Base-by-base conservation (phyloP, 2,888 invertebrate species). In the Erynnis tages region DNA sequence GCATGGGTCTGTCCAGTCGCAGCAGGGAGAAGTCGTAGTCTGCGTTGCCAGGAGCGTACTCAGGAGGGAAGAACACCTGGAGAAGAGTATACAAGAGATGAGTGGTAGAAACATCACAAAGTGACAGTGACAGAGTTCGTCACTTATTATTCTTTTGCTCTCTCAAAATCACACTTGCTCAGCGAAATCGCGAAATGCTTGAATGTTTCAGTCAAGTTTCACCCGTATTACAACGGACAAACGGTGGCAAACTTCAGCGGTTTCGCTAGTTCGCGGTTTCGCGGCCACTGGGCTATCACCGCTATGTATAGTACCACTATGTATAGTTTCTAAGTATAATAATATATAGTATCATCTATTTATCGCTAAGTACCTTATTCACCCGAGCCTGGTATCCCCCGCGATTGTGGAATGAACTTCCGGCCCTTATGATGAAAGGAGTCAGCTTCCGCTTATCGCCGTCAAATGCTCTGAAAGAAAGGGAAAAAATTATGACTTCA, bases 311-410 rank as follows among this genome's bases (percentile, higher is more conserved):
- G n/a, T n/a, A n/a, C n/a, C n/a, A n/a, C n/a, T n/a, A n/a, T n/a
- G n/a, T n/a, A n/a, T n/a, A n/a, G n/a, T n/a, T n/a, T n/a, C n/a
- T n/a, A n/a, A n/a, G n/a, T n/a, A n/a, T n/a, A n/a, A n/a, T n/a
- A n/a, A n/a, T n/a, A n/a, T n/a, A n/a, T n/a, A n/a, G n/a, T n/a
- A n/a, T n/a, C n/a, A n/a, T n/a, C n/a, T n/a, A n/a, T n/a, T n/a
- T n/a, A n/a, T 7, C 6, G 6, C 23, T 27, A 17, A 1, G 7
- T 60, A 86, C 88, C 75, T 76, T 87, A 54, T 88, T 88, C 0
- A 88, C 67, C 41, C 86, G 69, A 0, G 89, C 87, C 46, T 87
- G 89, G 47, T 87, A 88, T 0, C 88, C 88, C 0, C 88, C 88
- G 44, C 79, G 66, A 54, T 84, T 84, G 54, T 88, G 84, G 44